Conservation (phyloP, 1,140 invertebrate genomes). For the Harpegnathos saltator region DNA sequence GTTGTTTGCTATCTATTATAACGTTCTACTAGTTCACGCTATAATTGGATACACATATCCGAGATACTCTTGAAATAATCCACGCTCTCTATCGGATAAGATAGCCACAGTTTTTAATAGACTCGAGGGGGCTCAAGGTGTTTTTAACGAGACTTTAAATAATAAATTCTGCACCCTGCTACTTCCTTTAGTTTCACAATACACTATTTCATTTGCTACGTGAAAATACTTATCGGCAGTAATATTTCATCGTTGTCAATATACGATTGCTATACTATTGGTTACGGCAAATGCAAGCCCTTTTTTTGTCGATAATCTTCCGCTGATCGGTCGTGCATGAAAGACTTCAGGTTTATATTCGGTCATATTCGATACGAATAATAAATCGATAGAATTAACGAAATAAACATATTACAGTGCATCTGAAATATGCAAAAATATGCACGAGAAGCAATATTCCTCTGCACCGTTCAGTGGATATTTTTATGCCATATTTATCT, state of each 20-base stretch:
- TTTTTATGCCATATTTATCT: too few relatives aligned
- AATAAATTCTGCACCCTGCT: slow-evolving; percentile 3
- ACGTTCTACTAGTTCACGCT: slow-evolving; percentile 41
- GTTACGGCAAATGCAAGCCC: neutral
- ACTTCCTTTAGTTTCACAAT: slow-evolving; percentile 28
- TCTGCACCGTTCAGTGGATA: too few relatives aligned
- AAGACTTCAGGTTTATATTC: neutral
- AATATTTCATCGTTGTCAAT: slow-evolving; percentile 12
- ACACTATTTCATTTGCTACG: neutral
- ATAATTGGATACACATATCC: slow-evolving; percentile 66
- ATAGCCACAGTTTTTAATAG: slow-evolving; percentile 55
- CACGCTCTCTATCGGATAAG: slow-evolving; percentile 37
- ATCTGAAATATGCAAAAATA: too few relatives aligned
- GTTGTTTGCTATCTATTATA: slow-evolving; percentile 60
- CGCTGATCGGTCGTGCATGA: neutral
- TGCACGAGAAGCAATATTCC: too few relatives aligned
- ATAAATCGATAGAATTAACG: neutral
- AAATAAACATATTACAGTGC: neutral
- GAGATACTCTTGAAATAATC: slow-evolving; percentile 52
- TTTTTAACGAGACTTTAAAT: slow-evolving; percentile 57
- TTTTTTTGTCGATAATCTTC: slow-evolving; percentile 25
- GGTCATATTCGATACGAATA: neutral
- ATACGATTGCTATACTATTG: neutral
- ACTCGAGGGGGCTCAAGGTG: slow-evolving; percentile 27
- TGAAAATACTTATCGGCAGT: neutral